Percentiles rank a stretch among this genome's conserved stretches.
phyloP scores from a whole-genome alignment of 2,888 invertebrate genomes.

The Odontocolon sp. region DNA sequence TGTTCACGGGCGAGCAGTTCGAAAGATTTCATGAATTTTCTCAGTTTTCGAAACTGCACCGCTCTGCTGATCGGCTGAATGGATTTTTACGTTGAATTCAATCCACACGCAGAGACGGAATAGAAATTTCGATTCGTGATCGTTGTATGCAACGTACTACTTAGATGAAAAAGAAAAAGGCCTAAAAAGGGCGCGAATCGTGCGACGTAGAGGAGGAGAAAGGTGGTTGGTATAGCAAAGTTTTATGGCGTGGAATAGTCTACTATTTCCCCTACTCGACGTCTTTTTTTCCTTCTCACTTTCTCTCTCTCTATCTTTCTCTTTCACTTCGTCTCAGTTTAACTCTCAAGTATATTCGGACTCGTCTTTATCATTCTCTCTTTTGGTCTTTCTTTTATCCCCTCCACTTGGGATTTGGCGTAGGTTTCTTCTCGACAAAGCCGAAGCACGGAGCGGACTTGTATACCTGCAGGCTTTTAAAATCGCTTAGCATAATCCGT shows the following conservation, averaged over 20 bases:
- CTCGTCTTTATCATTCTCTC: slow-evolving; percentile 15
- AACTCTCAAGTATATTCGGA: background rate
- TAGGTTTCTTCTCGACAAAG: slow-evolving; percentile 33
- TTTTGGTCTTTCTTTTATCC: slow-evolving; percentile 8
- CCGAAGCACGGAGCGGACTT: slow-evolving; percentile 21
- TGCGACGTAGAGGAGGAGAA: slow-evolving; percentile 2
- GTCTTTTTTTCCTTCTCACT: background rate
- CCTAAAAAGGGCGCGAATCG: background rate
- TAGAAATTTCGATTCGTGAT: slow-evolving; percentile 63
- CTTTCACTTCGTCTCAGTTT: background rate
- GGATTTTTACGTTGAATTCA: slow-evolving; percentile 18
- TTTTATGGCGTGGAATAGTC: background rate
- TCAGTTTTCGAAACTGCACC: too few relatives aligned
- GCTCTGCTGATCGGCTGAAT: too few relatives aligned
- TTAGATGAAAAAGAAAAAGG: slow-evolving; percentile 64
- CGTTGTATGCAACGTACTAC: slow-evolving; percentile 68
- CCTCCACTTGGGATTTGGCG: background rate
- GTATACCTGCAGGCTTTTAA: slow-evolving; percentile 58
- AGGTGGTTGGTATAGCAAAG: slow-evolving; percentile 27
- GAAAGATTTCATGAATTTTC: too few relatives aligned
- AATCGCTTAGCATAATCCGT: slow-evolving; percentile 78
- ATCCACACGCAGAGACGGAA: slow-evolving; percentile 9
- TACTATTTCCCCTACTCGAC: slow-evolving; percentile 2
- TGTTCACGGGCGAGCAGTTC: too few relatives aligned
- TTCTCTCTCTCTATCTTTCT: background rate